These are phyloP conservation scores for Sarcophaga carnaria DNA, from an alignment of 2,888 invertebrate species.

Conservation along the genomic window DNA sequence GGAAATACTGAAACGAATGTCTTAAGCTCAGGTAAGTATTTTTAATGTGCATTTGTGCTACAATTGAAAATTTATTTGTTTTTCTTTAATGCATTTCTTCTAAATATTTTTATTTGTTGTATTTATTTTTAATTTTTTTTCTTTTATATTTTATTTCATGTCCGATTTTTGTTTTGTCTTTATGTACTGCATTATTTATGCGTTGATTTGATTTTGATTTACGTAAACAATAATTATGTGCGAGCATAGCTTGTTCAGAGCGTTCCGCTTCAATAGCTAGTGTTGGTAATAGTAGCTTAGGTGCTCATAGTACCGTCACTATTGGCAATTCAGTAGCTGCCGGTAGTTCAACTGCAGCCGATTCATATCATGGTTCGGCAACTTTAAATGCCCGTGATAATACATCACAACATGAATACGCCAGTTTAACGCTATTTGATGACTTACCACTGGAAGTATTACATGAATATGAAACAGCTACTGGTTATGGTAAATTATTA, in stretches of 20 bases:
- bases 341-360: conserved; percentile 69
- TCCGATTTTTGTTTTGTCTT: conserved; percentile 55
- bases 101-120: conserved; percentile 25
- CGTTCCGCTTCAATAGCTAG: conserved; percentile 81
- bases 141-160: conserved; percentile 67
- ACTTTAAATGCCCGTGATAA: conserved; percentile 77
- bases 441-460: conserved; percentile 81
- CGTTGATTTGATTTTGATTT: conserved; percentile 25
- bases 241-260: conserved; percentile 80
- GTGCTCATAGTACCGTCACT: conserved; percentile 79
- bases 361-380: conserved; percentile 70
- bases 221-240: conserved; percentile 35
- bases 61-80: neutral
- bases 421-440: conserved; percentile 82
- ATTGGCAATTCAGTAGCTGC: conserved; percentile 73
- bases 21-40: conserved; percentile 86
- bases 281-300: conserved; percentile 80
- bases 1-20: conserved; percentile 83
- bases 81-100: neutral
- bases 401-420: conserved; percentile 82
- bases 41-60: conserved; percentile 24
- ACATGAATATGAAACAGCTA: conserved; percentile 80
- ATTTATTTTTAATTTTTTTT: conserved; percentile 62
- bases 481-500: conserved; percentile 81
- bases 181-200: conserved; percentile 37